Base-by-base conservation (phyloP, 2,888 invertebrate genomes). In the Andricus curvator region DNA sequence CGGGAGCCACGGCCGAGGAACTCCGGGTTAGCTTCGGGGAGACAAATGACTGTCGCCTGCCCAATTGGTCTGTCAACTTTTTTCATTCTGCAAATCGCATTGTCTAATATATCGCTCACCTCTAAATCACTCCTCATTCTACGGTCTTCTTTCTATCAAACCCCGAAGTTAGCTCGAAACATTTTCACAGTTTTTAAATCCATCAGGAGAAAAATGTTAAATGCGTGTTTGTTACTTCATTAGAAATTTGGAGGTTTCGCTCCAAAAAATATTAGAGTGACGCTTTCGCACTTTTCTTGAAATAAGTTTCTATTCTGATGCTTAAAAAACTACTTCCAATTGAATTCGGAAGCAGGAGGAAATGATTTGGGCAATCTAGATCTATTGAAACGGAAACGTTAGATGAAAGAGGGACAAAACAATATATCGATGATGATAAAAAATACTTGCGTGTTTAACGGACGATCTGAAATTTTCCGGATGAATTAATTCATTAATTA, bases 1-100 rank as follows among this genome's bases (percentile, higher is more conserved):
- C 74, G 81, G 81, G 81, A 82, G 82, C 82, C 78, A 78, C 78
- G 80, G 79, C 44, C 33, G 65, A 68, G 74, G 60, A 79, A 70
- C 77, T 77, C 82, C 80, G 82, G 33, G 80, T 74, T 80, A 85
- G 86, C 86, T 86, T 85, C 85, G 82, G 86, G 88, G 89, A 90
- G 91, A 91, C 90, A 90, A 91, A 91, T 90, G 91, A 91, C 90
- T 88, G 88, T 86, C 89, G 87, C 86, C 86, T 78, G 81, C 76
- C 80, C 82, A 84, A 85, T 85, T 85, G 85, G 83, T 82, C 82
- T 80, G 85, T 82, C 85, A 84, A 82, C 78, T 79, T 80, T 79
- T 82, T 64, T 81, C 77, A 56, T 76, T 29, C 48, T 22, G 44
- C 68, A 68, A 82, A 41, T 80, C 80, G 77, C 83, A 81, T 81